A percentile compares a stretch with the other conserved stretches of the same genome.
phyloP scores from a whole-genome alignment of 2,113 vertebrate species.

The Ammodytes marinus region DNA sequence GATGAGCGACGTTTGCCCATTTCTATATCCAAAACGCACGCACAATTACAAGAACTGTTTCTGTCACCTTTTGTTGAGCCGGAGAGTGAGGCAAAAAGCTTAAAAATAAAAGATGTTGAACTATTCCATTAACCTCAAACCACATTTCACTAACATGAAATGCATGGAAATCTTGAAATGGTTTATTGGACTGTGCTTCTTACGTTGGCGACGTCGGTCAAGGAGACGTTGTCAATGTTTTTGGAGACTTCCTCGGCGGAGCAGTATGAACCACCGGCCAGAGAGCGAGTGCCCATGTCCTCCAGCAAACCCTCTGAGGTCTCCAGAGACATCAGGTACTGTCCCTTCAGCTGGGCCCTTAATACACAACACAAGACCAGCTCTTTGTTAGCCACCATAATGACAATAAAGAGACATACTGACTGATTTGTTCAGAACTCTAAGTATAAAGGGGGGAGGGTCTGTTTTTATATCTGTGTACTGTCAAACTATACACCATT shows the following conservation, averaged over 20 bases:
- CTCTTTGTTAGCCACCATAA: neutral
- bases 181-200: constrained; percentile 65
- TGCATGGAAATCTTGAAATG: neutral
- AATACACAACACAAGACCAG: neutral
- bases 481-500: too few species aligned
- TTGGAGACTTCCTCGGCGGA: constrained; percentile 85
- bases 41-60: too few species aligned
- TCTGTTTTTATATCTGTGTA: neutral
- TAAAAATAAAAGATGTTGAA: too few species aligned
- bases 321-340: constrained; percentile 92
- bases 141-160: neutral
- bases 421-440: neutral
- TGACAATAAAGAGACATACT: neutral
- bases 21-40: too few species aligned
- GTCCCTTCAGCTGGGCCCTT: constrained; percentile 91
- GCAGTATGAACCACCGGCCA: constrained; percentile 85
- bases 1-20: too few species aligned
- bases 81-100: too few species aligned
- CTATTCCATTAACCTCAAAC: neutral
- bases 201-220: constrained; percentile 91
- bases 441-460: neutral
- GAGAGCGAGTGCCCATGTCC: constrained; percentile 89
- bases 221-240: constrained; percentile 90
- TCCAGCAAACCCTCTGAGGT: constrained; percentile 89
- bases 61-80: too few species aligned